phyloP scores from a whole-genome alignment of 1,140 invertebrate species.

The Xylocopa sonorina region DNA sequence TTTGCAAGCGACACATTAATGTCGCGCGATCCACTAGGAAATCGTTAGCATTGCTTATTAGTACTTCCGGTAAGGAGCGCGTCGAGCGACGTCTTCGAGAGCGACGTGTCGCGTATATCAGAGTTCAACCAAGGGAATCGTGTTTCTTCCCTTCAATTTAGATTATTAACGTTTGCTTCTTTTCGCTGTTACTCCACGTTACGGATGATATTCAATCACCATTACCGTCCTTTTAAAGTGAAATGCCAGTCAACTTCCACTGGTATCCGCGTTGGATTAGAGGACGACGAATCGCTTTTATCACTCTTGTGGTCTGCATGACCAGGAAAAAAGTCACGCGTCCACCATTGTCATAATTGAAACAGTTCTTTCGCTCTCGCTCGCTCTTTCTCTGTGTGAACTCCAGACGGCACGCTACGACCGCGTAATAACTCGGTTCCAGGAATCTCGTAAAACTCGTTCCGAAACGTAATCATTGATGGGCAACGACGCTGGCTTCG shows the following conservation, averaged over 20 bases:
- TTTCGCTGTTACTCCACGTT: background rate
- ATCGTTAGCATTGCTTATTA: slow-evolving; percentile 44
- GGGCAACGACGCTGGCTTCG: too few relatives aligned
- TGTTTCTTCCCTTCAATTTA: slow-evolving; percentile 24
- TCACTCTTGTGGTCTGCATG: background rate
- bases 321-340: too few relatives aligned
- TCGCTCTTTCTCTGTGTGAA: background rate
- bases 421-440: too few relatives aligned
- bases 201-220: background rate
- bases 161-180: slow-evolving; percentile 10
- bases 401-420: too few relatives aligned
- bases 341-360: too few relatives aligned
- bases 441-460: too few relatives aligned
- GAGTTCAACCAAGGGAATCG: slow-evolving; percentile 1
- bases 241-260: background rate
- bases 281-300: slow-evolving; percentile 61
- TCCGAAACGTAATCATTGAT: too few relatives aligned
- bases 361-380: background rate
- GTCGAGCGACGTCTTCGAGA: slow-evolving; percentile 30
- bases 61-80: slow-evolving; percentile 38
- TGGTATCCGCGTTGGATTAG: background rate
- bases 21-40: slow-evolving; percentile 13
- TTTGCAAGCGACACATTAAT: background rate
- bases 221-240: background rate
- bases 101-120: slow-evolving; percentile 41